phyloP scores from a whole-genome alignment of 2,113 vertebrate species.

The Psettodes erumei region DNA sequence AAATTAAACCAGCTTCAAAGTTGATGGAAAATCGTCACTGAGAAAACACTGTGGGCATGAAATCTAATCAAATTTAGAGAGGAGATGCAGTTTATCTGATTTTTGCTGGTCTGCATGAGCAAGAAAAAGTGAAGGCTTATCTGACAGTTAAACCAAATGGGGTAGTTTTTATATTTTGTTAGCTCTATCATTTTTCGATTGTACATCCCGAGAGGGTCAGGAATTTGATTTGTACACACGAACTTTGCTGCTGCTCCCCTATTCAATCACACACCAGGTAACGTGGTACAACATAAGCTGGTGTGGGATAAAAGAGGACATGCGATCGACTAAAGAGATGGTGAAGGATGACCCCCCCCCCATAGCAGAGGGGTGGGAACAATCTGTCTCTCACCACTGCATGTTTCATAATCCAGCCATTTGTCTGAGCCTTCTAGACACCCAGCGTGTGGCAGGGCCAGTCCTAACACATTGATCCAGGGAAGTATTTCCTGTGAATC shows the following conservation, averaged over 20 bases:
- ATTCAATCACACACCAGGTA: constrained; percentile 19
- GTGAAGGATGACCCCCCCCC: constrained; percentile 18
- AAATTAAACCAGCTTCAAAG: constrained; percentile 57
- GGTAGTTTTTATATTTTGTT: constrained; percentile 58
- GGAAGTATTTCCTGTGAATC: constrained; percentile 67
- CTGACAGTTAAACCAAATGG: constrained; percentile 54
- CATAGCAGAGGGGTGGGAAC: constrained; percentile 34
- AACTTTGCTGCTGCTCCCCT: constrained; percentile 8
- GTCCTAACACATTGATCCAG: constrained; percentile 75
- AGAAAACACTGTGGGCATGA: constrained; percentile 43
- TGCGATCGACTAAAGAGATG: constrained; percentile 43
- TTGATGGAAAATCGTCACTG: constrained; percentile 46
- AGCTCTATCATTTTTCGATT: constrained; percentile 50
- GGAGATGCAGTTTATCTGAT: constrained; percentile 46
- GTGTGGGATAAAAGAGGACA: constrained; percentile 36
- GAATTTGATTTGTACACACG: constrained; percentile 30
- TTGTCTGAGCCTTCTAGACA: constrained; percentile 70
- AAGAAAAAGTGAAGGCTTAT: constrained; percentile 60
- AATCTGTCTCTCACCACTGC: constrained; percentile 61
- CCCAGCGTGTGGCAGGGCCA: constrained; percentile 60
- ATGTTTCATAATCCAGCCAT: constrained; percentile 68
- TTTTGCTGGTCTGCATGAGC: constrained; percentile 47
- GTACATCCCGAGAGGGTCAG: constrained; percentile 27
- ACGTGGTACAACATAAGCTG: constrained; percentile 42
- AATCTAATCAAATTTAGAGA: constrained; percentile 50